Evolutionary conservation across 2,113 vertebrate species (phyloP).

Genomic region (Petrocephalus zakoni): DNA sequence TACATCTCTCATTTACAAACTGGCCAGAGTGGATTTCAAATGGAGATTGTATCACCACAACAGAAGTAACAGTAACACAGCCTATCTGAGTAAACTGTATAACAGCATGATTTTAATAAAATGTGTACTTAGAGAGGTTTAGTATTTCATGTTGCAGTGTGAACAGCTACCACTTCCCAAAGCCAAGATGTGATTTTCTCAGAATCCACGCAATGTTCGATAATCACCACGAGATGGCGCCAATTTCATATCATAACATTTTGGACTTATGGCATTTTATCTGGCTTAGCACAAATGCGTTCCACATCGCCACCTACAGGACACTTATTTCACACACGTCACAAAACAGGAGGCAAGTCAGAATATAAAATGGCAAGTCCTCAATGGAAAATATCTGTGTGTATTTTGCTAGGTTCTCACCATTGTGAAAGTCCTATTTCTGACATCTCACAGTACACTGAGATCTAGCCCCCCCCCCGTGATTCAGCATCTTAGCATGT

Average conservation of each 20-base stretch:
- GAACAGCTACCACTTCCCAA: not conserved
- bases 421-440: not conserved
- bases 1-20: not conserved
- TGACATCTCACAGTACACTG: not conserved
- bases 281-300: too few species aligned
- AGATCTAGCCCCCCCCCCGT: not conserved
- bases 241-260: not conserved
- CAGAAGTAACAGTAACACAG: not conserved
- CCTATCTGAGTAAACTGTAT: not conserved
- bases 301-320: not conserved
- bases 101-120: not conserved
- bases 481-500: not conserved
- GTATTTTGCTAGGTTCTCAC: not conserved
- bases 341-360: not conserved
- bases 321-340: not conserved
- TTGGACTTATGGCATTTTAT: not conserved
- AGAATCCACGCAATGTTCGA: not conserved
- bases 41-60: not conserved
- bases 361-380: not conserved
- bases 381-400: not conserved
- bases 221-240: constrained; percentile 15
- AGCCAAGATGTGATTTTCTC: not conserved
- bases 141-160: not conserved
- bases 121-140: not conserved
- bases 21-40: not conserved